Evolutionary conservation across 2,113 vertebrate species (phyloP).

Genomic region (Alosa alosa): DNA sequence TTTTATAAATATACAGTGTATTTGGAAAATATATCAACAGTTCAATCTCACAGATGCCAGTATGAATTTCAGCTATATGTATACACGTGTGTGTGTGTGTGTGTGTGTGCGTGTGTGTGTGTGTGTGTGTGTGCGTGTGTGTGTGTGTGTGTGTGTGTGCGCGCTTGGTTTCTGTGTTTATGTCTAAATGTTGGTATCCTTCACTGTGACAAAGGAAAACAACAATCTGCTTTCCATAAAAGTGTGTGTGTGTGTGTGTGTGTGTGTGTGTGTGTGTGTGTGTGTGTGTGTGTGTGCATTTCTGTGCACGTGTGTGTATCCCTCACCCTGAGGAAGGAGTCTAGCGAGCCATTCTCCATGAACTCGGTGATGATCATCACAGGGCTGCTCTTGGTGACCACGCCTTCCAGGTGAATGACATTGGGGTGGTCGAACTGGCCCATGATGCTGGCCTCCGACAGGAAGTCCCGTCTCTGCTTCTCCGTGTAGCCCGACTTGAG

Average conservation of each 20-base stretch:
- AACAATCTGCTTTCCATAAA: not conserved
- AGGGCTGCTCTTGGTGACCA: constrained; percentile 95
- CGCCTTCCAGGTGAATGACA: constrained; percentile 93
- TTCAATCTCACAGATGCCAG: not conserved
- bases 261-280: constrained; percentile 20
- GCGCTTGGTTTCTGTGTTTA: not conserved
- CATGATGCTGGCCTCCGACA: constrained; percentile 98
- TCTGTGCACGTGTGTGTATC: constrained; percentile 5
- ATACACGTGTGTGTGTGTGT: constrained; percentile 15
- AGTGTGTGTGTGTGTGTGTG: not conserved
- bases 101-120: not conserved
- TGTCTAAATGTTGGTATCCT: not conserved
- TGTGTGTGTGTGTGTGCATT: not conserved
- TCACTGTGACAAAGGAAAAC: not conserved
- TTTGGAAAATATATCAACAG: constrained; percentile 7
- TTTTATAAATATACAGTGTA: not conserved
- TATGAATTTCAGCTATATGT: not conserved
- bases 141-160: not conserved
- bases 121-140: constrained; percentile 13
- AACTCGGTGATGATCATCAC: constrained; percentile 98
- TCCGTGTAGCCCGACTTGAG: constrained; percentile 95
- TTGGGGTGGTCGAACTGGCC: constrained; percentile 97
- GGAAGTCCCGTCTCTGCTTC: constrained; percentile 93
- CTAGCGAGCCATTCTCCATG: constrained; percentile 97
- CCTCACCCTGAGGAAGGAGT: constrained; percentile 92